A percentile compares a stretch with the other conserved stretches of the same genome.
Conservation (phyloP, 2,113 vertebrate genomes). For the Phoenicopterus ruber region DNA sequence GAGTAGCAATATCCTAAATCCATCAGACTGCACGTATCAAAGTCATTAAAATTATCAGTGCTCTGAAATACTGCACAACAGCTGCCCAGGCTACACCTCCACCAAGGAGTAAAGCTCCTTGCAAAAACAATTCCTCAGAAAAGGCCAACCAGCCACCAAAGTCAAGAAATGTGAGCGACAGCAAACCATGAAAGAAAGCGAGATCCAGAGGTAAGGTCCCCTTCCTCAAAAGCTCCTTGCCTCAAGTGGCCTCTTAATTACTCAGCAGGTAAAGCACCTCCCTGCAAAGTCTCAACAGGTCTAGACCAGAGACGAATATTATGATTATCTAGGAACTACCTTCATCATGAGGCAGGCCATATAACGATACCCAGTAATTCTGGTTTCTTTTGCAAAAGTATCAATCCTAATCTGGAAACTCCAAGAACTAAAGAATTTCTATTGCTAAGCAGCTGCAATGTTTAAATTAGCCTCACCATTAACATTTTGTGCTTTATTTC, state of each 20-base stretch:
- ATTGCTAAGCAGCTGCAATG: constrained; percentile 37
- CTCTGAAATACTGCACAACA: neutral
- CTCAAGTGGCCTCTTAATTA: neutral
- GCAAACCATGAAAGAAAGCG: neutral
- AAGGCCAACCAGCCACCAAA: neutral
- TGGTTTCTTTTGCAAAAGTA: neutral
- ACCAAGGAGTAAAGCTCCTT: neutral
- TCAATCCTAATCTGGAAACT: constrained; percentile 1
- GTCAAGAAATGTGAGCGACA: rapidly evolving
- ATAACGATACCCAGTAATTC: neutral
- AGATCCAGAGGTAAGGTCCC: neutral
- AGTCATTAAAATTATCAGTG: neutral
- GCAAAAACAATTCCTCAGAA: neutral
- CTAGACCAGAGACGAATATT: neutral
- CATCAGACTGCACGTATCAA: neutral
- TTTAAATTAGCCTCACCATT: constrained; percentile 53
- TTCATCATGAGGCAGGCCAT: neutral
- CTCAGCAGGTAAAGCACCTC: neutral
- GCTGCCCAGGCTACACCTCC: neutral
- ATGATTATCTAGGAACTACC: neutral
- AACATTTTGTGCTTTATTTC: constrained; percentile 38
- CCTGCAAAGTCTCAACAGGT: neutral
- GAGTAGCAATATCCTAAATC: neutral
- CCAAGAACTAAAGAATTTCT: constrained; percentile 12
- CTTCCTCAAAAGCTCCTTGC: neutral